Conservation (phyloP, 2,888 invertebrate species). For the Caenorhabditis virilis region DNA sequence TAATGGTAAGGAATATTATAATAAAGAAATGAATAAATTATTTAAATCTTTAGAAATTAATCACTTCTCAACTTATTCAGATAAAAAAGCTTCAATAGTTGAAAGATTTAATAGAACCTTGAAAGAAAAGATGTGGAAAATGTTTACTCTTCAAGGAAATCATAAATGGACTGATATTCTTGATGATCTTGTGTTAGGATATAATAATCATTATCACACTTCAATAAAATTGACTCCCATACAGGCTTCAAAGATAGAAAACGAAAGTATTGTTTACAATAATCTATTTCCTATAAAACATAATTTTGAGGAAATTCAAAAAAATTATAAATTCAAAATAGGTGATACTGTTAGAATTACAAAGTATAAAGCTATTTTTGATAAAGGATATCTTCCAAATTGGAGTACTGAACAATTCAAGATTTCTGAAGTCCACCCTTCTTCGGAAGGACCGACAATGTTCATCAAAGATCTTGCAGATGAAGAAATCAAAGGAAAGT, state of each 20-base stretch:
- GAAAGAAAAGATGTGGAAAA: constrained; percentile 46
- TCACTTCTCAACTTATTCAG: constrained; percentile 39
- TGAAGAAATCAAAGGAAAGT: constrained; percentile 40
- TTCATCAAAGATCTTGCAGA: constrained; percentile 30
- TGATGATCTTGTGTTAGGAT: constrained; percentile 31
- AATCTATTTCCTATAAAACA: constrained; percentile 11
- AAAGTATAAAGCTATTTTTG: constrained; percentile 43
- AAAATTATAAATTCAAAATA: constrained; percentile 9
- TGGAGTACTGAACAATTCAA: constrained; percentile 35
- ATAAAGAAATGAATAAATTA: constrained; percentile 32
- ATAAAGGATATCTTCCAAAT: constrained; percentile 40
- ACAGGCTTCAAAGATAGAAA: constrained; percentile 30
- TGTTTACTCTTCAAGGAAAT: constrained; percentile 45
- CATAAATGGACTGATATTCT: constrained; percentile 47
- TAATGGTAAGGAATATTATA: constrained; percentile 50
- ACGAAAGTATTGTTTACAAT: constrained; percentile 12
- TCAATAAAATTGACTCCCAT: constrained; percentile 44
- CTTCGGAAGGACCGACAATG: background rate
- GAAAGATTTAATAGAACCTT: constrained; percentile 49
- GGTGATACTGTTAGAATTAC: constrained; percentile 40
- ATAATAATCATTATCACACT: constrained; percentile 48
- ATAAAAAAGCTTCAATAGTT: constrained; percentile 44
- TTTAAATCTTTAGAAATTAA: constrained; percentile 43
- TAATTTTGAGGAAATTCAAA: constrained; percentile 7
- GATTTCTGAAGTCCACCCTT: constrained; percentile 19